These are phyloP conservation scores for Spilarctia lutea DNA, from an alignment of 2,888 invertebrate genomes.

Conservation along the genomic window DNA sequence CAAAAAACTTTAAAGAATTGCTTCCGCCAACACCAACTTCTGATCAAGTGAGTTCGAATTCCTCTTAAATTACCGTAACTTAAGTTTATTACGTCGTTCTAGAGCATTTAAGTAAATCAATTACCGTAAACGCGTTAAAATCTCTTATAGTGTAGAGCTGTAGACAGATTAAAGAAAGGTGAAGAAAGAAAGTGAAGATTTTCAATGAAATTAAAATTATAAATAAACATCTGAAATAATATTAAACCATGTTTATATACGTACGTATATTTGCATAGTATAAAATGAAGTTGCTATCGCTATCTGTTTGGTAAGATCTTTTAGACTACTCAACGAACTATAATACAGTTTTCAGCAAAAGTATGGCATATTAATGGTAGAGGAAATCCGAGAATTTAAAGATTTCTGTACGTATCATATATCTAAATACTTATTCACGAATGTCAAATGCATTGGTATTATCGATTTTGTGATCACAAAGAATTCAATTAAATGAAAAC, in stretches of 20 bases:
- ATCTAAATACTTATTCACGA: neutral
- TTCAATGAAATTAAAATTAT: neutral
- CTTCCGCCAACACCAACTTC: constrained; percentile 77
- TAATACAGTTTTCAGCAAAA: no score
- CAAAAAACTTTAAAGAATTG: constrained; percentile 67
- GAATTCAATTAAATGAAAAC: constrained; percentile 7
- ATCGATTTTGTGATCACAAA: neutral
- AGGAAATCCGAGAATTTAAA: no score
- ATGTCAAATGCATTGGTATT: neutral
- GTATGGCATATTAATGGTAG: no score
- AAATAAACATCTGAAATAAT: neutral
- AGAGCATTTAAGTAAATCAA: no score
- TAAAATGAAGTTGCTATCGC: no score
- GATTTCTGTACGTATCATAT: neutral
- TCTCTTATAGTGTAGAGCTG: neutral
- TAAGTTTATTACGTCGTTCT: no score
- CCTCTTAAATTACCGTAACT: neutral
- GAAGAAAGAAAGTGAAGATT: neutral
- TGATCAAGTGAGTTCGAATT: constrained; percentile 68
- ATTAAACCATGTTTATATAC: neutral
- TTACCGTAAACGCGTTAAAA: no score
- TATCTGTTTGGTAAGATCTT: no score
- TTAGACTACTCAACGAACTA: no score
- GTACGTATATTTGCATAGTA: no score
- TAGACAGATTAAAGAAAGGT: neutral